Conservation (phyloP, 2,797 vertebrate species). For the Remorina albescens region DNA sequence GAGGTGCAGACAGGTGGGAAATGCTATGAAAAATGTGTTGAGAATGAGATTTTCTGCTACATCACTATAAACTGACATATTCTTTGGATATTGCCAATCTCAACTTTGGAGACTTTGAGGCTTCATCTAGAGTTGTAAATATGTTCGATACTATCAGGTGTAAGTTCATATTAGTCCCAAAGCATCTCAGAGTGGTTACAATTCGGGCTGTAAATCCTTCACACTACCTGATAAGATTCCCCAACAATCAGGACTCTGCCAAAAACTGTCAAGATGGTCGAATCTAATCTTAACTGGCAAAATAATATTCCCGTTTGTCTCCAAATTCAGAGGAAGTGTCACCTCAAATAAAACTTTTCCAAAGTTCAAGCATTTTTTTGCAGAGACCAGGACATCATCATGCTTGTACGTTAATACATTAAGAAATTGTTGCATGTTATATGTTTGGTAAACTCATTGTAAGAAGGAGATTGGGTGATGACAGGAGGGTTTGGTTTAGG, state of each 20-base stretch:
- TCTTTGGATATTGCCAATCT: background rate
- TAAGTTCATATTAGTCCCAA: constrained; percentile 31
- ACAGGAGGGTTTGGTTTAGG: no score
- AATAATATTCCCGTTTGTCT: background rate
- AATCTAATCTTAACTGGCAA: constrained; percentile 12
- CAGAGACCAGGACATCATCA: background rate
- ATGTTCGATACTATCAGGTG: constrained; percentile 32
- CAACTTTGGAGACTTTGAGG: background rate
- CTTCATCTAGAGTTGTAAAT: constrained; percentile 32
- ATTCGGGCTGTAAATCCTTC: constrained; percentile 39
- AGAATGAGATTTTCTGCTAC: background rate
- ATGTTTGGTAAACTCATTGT: no score
- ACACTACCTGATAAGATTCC: constrained; percentile 14
- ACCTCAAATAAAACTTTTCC: constrained; percentile 3
- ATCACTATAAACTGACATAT: background rate
- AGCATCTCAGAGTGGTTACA: background rate
- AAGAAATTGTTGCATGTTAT: no score
- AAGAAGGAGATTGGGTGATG: no score
- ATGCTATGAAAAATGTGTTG: background rate
- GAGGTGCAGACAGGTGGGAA: background rate
- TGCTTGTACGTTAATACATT: no score
- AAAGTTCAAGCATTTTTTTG: background rate
- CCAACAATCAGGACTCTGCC: constrained; percentile 25
- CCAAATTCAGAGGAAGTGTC: background rate
- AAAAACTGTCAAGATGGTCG: constrained; percentile 11